Percentiles rank a stretch among this genome's conserved stretches.
Conservation (phyloP, 1,140 invertebrate species). For the Cotesia chilonis region DNA sequence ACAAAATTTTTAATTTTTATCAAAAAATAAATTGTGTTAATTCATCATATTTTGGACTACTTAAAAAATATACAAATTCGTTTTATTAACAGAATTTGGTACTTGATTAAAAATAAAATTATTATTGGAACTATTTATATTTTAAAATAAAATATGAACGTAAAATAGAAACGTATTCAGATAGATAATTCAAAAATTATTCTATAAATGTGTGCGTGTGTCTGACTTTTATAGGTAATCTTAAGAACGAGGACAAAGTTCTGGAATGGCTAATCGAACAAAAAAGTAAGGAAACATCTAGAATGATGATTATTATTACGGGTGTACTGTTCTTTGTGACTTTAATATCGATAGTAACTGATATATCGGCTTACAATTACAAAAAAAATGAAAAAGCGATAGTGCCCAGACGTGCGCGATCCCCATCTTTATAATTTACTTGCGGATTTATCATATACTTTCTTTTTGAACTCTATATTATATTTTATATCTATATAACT, state of each 20-base stretch:
- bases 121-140: neutral
- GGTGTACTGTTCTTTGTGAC: constrained; percentile 67
- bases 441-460: constrained; percentile 3
- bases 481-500: neutral
- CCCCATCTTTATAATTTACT: constrained; percentile 45
- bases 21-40: too few relatives aligned
- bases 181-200: constrained; percentile 31
- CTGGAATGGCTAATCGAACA: constrained; percentile 94
- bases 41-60: too few relatives aligned
- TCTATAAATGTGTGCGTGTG: constrained; percentile 53
- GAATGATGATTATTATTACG: constrained; percentile 67
- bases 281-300: constrained; percentile 82
- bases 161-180: neutral
- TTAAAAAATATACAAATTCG: too few relatives aligned
- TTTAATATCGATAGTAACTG: constrained; percentile 65
- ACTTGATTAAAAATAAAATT: too few relatives aligned
- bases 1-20: too few relatives aligned
- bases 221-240: constrained; percentile 83
- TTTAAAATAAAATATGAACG: constrained; percentile 1
- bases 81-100: too few relatives aligned
- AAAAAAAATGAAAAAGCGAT: constrained; percentile 51
- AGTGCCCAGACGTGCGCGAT: constrained; percentile 57
- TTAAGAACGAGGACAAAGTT: constrained; percentile 94
- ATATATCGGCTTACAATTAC: constrained; percentile 62
- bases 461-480: neutral